Base-by-base conservation (phyloP, 2,797 vertebrate species). In the Esox lucius region DNA sequence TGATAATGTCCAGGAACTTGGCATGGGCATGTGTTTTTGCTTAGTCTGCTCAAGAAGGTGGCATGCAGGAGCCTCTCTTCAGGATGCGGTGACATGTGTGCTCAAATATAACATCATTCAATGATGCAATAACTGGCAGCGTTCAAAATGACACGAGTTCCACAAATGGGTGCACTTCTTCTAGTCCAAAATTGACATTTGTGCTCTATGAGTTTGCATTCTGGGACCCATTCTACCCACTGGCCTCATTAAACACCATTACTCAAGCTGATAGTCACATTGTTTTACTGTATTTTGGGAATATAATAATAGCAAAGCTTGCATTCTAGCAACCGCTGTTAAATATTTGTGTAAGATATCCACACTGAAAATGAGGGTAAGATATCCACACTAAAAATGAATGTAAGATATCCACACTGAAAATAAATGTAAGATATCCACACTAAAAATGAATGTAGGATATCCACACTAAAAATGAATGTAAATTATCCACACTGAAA, bases 1-100 rank as follows among this genome's bases (percentile, higher is more conserved):
- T 28, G 81, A 87, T 84, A 85, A 73, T 69, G 73, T 82, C 74
- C 78, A 84, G 81, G 79, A 87, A 85, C 78, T 78, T 75, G 66
- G 64, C 42, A 56, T 28, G 35, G 49, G 26, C 9, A 69, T 19
- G 9, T 61, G 5, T 66, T 70, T 75, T 62, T 68, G 74, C 78
- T 77, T 70, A 24, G 53, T 79, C 73, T 72, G 46, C 28, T 70
- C 64, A 72, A 24, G 22, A 62, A 46, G 31, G 53, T 46, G 33
- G n/a, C 46, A 56, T 9, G 53, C 56, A 62, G 33, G 33, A 72
- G 70, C 51, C n/a, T 16, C 12, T 1, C 51, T 22, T 13, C 11
- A 67, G 64, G 16, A n/a, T 22, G n/a, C 19, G n/a, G 16, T n/a
- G 35, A 42, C 9, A 35, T 75, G 53, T 70, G 46, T 26, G 46